phyloP scores from a whole-genome alignment of 1,140 invertebrate genomes.

The Mizuhopecten yessoensis region DNA sequence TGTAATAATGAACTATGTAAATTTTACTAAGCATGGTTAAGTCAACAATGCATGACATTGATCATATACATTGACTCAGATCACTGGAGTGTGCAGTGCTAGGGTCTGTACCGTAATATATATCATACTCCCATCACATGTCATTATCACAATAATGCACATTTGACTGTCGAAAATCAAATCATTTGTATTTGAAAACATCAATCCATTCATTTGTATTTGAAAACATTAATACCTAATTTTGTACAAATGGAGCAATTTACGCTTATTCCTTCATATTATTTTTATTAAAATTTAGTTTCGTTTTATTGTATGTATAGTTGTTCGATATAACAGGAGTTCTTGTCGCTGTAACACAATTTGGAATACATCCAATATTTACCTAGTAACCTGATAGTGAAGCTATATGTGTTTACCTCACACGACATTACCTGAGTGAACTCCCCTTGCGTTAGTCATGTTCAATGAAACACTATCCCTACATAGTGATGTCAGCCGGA shows the following conservation, averaged over 20 bases:
- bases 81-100: background rate
- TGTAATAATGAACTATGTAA: background rate
- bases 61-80: background rate
- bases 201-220: no score
- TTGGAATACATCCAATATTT: background rate
- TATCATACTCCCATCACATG: no score
- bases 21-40: background rate
- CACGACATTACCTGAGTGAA: background rate
- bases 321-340: no score
- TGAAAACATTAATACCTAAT: no score
- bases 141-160: no score
- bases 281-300: no score
- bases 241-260: no score
- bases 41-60: background rate
- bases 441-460: background rate
- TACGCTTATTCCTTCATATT: no score
- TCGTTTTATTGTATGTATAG: no score
- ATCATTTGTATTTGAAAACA: no score
- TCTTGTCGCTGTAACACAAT: background rate
- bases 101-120: no score
- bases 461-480: background rate
- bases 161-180: no score
- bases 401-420: background rate
- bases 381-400: background rate
- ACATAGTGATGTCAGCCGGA: background rate